These are phyloP conservation scores for Pinna nobilis DNA, from an alignment of 1,140 invertebrate species.

Conservation along the genomic window DNA sequence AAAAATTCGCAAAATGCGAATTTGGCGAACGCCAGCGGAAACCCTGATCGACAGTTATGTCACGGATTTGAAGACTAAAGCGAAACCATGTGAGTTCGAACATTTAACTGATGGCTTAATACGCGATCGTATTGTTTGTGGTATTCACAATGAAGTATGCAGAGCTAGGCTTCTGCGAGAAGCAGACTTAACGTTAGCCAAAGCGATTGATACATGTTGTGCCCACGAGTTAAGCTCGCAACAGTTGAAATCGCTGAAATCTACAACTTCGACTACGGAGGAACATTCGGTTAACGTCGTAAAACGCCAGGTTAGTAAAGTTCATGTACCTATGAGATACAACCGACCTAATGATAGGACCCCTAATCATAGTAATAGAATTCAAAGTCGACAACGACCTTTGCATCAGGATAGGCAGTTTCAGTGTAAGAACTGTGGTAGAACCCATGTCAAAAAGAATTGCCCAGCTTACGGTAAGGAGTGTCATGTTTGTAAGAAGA, in stretches of 20 bases:
- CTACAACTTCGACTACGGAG: no score
- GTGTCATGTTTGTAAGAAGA: slow-evolving; percentile 20
- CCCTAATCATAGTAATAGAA: no score
- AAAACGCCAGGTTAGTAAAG: not conserved
- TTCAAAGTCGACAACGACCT: slow-evolving; percentile 44
- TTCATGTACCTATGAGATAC: no score
- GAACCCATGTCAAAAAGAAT: not conserved
- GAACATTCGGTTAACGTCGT: not conserved
- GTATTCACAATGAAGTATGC: slow-evolving; percentile 16
- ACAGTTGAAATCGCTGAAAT: slow-evolving; percentile 6
- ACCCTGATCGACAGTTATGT: slow-evolving; percentile 29
- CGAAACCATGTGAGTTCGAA: not conserved
- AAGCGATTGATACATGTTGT: slow-evolving; percentile 13
- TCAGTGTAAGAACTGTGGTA: slow-evolving; percentile 27
- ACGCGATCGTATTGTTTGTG: slow-evolving; percentile 21
- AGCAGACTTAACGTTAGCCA: not conserved
- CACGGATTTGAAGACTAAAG: slow-evolving; percentile 32
- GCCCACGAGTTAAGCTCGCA: slow-evolving; percentile 1
- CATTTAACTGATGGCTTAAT: slow-evolving; percentile 10
- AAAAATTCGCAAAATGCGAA: slow-evolving; percentile 22
- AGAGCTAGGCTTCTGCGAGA: slow-evolving; percentile 6
- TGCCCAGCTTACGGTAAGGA: slow-evolving; percentile 25
- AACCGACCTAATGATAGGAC: no score
- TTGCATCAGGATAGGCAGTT: slow-evolving; percentile 43
- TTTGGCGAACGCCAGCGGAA: no score